These are phyloP conservation scores for Drosophila chauvacae DNA, from an alignment of 1,140 invertebrate species.

Conservation along the genomic window DNA sequence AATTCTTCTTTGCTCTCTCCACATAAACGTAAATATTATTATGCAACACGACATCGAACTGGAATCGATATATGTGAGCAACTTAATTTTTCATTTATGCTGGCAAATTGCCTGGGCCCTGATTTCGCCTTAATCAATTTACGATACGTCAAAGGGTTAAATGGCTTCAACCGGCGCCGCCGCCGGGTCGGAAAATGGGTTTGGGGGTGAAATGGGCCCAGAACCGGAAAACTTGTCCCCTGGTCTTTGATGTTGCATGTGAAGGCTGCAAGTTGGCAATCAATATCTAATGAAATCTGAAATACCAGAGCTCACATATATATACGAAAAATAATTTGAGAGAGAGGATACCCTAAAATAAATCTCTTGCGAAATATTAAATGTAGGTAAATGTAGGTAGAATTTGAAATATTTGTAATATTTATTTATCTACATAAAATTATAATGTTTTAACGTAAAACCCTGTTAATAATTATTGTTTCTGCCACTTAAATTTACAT, in stretches of 20 bases:
- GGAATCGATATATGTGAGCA: background rate
- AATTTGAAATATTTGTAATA: too few relatives aligned
- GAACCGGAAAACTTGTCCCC: slow-evolving; percentile 9
- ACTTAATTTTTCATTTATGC: slow-evolving; percentile 33
- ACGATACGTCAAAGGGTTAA: slow-evolving; percentile 21
- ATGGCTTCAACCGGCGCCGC: slow-evolving; percentile 14
- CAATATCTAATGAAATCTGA: slow-evolving; percentile 60
- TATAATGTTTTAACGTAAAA: too few relatives aligned
- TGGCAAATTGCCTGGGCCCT: slow-evolving; percentile 11
- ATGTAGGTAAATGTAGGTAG: too few relatives aligned
- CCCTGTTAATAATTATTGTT: too few relatives aligned
- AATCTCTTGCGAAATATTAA: too few relatives aligned
- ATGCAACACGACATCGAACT: background rate
- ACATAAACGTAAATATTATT: slow-evolving; percentile 1
- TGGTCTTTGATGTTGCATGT: slow-evolving; percentile 20
- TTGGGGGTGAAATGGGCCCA: background rate
- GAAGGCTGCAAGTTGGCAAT: slow-evolving; percentile 40
- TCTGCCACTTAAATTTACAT: background rate
- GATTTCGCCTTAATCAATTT: slow-evolving; percentile 40
- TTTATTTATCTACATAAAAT: background rate
- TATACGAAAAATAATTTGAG: slow-evolving; percentile 3
- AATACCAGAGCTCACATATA: background rate
- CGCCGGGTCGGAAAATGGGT: background rate
- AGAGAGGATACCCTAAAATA: background rate
- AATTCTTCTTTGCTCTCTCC: background rate